Base-by-base conservation (phyloP, 2,888 invertebrate species). In the Carcina quercana region DNA sequence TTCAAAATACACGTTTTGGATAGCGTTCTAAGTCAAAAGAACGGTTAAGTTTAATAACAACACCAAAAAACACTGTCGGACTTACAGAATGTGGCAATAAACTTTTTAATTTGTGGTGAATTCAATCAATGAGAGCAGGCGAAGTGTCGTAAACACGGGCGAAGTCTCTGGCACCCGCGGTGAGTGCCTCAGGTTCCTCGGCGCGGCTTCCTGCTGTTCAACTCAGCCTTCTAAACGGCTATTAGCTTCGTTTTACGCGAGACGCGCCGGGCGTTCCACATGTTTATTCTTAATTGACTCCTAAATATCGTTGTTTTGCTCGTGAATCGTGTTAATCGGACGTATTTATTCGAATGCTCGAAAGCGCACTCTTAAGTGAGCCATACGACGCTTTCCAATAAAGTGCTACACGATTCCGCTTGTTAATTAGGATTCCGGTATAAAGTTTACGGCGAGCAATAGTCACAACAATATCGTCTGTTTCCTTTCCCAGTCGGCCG, bases 221-320 rank as follows among this genome's bases (percentile, higher is more conserved):
- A 55, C 59, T 57, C 59, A 64, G 58, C 69, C 61, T 60, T 70
- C 67, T 64, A 63, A 69, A 65, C 59, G 58, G 62, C 67, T 66
- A 78, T 76, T 78, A 78, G 66, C 63, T 59, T 54, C 64, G 58
- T 66, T 76, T 75, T 73, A 79, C 71, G 68, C 69, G 63, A 65
- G 53, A 57, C 68, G 40, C 65, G 50, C 64, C 62, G 50, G 65
- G 63, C 58, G 67, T 61, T 59, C 59, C 59, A 64, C 65, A 65
- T 69, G 65, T 73, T 70, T 74, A 68, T 66, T 61, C 62, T 64
- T 73, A 72, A 78, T 80, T 73, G 66, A 68, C 72, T 75, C 63
- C 66, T 79, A 79, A 79, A 79, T 72, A 72, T 71, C 57, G 59
- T 74, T 68, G 67, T 73, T 74, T 78, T 72, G 61, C 59, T 60